Conservation (phyloP, 1,140 invertebrate species). For the Drosophila dunni region DNA sequence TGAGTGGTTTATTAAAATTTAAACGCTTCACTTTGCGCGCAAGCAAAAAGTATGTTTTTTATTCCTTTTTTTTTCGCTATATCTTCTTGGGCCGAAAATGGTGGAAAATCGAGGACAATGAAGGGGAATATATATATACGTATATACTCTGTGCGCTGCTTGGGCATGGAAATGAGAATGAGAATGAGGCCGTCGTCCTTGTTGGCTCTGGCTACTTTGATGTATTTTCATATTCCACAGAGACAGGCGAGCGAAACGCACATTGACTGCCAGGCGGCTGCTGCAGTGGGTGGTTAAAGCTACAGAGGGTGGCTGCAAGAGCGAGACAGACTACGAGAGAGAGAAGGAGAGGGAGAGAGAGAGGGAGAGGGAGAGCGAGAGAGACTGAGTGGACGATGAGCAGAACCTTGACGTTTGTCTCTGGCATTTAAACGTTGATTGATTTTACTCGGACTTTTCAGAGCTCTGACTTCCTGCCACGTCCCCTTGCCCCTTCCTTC, state of each 20-base stretch:
- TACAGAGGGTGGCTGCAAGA: not conserved
- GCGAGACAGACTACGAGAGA: not conserved
- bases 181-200: conserved; percentile 28
- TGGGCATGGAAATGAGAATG: conserved; percentile 4
- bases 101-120: conserved; percentile 36
- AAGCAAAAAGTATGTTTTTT: conserved; percentile 41
- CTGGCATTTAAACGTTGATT: conserved; percentile 74
- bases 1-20: conserved; percentile 84
- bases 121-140: conserved; percentile 8
- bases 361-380: not conserved
- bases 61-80: conserved; percentile 22
- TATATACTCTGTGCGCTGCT: not conserved
- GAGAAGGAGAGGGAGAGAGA: not conserved
- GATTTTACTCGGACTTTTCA: conserved; percentile 52
- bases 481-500: not conserved
- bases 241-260: conserved; percentile 58
- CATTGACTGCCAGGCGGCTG: conserved; percentile 10
- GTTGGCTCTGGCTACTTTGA: conserved; percentile 69
- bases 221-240: conserved; percentile 77
- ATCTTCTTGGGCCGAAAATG: conserved; percentile 31
- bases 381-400: not conserved
- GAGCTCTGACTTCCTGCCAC: not conserved
- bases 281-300: conserved; percentile 15
- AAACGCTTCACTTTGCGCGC: conserved; percentile 75
- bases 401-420: conserved; percentile 41